Percentiles rank a stretch among this genome's conserved stretches.
These are phyloP conservation scores for Polyergus mexicanus DNA, from an alignment of 1,140 invertebrate species.

Conservation along the genomic window DNA sequence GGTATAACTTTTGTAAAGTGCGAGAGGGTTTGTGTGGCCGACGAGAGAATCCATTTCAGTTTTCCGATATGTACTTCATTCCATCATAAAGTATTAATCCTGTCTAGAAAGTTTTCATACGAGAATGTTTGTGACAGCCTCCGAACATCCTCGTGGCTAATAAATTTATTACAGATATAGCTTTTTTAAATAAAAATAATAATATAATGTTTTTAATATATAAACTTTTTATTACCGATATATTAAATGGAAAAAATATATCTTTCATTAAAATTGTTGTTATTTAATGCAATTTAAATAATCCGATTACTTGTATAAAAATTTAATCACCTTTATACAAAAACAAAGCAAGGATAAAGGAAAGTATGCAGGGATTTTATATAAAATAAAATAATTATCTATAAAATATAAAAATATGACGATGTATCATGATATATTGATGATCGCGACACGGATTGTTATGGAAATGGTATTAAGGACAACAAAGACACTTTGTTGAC, in stretches of 20 bases:
- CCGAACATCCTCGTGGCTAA: neutral
- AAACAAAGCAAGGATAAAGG: neutral
- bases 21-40: neutral
- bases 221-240: neutral
- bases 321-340: neutral
- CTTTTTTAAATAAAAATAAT: slow-evolving; percentile 14
- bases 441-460: neutral
- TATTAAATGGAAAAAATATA: neutral
- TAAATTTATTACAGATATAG: neutral
- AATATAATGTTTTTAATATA: neutral
- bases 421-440: neutral
- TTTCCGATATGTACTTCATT: slow-evolving; percentile 21
- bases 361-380: neutral
- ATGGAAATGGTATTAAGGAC: slow-evolving; percentile 8
- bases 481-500: neutral
- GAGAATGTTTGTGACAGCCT: slow-evolving; percentile 24
- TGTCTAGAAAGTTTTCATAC: slow-evolving; percentile 22
- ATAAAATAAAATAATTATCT: slow-evolving; percentile 10
- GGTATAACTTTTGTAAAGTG: slow-evolving; percentile 32
- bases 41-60: neutral
- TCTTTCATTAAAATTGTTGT: slow-evolving; percentile 12
- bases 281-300: neutral
- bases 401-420: neutral
- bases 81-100: neutral
- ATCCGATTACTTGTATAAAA: neutral